Conservation (phyloP, 2,113 vertebrate species). For the Plecotus auritus region DNA sequence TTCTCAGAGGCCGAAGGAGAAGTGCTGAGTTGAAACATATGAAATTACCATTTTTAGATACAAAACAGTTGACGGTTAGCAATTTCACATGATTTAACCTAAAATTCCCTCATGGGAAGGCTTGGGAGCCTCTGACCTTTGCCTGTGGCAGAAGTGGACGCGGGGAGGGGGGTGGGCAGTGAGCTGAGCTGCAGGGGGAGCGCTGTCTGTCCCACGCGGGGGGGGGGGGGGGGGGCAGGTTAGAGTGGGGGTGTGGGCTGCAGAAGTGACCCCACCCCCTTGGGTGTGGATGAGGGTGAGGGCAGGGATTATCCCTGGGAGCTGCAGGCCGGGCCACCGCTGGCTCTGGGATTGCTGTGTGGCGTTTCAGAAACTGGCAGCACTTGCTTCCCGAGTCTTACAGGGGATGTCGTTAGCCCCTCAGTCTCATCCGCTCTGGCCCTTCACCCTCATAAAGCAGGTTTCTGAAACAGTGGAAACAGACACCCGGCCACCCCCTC, state of each 20-base stretch:
- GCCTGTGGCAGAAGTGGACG: neutral
- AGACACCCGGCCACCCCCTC: neutral
- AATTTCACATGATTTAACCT: neutral
- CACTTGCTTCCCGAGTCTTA: neutral
- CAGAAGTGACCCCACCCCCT: no score
- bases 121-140: neutral
- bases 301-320: no score
- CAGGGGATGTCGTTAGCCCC: neutral
- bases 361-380: neutral
- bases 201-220: neutral
- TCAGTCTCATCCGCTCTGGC: neutral
- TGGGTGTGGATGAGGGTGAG: neutral
- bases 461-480: neutral
- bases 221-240: no score
- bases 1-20: neutral
- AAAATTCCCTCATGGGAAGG: neutral
- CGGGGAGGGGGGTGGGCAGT: neutral
- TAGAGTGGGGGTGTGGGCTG: neutral
- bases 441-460: neutral
- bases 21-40: neutral
- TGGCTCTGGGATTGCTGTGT: neutral
- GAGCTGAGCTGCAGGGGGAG: neutral
- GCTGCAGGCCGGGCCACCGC: neutral
- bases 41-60: neutral
- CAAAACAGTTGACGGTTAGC: neutral